A percentile compares a stretch with the other conserved stretches of the same genome.
Evolutionary conservation across 2,113 vertebrate species (phyloP).

Genomic region (Pycnonotus jocosus): DNA sequence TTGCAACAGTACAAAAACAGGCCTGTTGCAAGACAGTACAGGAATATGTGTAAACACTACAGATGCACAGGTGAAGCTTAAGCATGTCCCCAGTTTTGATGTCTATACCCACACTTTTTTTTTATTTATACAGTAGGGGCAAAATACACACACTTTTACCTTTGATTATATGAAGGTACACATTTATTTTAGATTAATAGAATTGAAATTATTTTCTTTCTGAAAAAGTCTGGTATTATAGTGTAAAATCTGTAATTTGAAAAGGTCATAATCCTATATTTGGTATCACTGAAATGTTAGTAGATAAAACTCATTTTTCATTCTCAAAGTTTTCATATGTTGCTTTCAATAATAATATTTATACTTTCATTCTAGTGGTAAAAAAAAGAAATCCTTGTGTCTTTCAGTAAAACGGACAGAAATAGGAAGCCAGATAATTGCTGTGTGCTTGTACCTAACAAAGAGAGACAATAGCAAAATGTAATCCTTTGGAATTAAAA

Average conservation of each 20-base stretch:
- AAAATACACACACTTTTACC: not conserved
- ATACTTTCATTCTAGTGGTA: not conserved
- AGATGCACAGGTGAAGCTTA: not conserved
- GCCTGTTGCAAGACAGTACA: not conserved
- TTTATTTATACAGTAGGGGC: not conserved
- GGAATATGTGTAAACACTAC: not conserved
- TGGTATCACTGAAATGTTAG: not conserved
- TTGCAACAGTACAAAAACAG: not conserved
- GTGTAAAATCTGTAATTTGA: not conserved
- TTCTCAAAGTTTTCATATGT: not conserved
- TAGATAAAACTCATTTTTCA: slow-evolving; percentile 4
- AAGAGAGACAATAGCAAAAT: slow-evolving; percentile 7
- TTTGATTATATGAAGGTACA: not conserved
- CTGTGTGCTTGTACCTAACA: not conserved
- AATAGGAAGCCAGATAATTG: not conserved
- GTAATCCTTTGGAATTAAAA: slow-evolving; percentile 17
- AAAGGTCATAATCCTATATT: slow-evolving; percentile 1
- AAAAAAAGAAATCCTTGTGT: not conserved
- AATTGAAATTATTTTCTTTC: slow-evolving; percentile 12
- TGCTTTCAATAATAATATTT: slow-evolving; percentile 40
- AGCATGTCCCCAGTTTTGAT: not conserved
- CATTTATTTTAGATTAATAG: not conserved
- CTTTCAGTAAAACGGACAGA: not conserved
- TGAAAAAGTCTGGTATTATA: not conserved
- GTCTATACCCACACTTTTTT: not conserved